Conservation (phyloP, 2,113 vertebrate genomes). For the Natator depressus region DNA sequence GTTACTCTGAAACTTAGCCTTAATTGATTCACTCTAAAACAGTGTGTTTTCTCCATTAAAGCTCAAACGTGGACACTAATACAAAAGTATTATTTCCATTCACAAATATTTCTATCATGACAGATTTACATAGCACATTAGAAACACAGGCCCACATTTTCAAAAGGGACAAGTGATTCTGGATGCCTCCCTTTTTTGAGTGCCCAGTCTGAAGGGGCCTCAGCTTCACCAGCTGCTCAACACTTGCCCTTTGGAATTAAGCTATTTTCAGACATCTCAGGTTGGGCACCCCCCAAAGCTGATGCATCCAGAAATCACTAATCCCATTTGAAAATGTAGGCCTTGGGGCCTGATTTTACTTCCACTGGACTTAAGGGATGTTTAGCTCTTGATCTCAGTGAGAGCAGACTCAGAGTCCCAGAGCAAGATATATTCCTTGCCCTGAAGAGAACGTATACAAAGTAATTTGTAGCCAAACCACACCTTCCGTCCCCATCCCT, state of each 20-base stretch:
- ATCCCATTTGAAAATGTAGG: neutral
- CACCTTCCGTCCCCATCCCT: neutral
- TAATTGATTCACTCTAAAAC: no score
- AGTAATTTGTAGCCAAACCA: neutral
- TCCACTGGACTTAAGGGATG: constrained; percentile 3
- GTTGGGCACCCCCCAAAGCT: neutral
- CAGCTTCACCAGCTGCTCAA: neutral
- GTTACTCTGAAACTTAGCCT: neutral
- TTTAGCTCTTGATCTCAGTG: neutral
- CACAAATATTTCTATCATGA: neutral
- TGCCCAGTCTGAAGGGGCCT: neutral
- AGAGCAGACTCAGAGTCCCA: neutral
- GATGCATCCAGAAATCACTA: neutral
- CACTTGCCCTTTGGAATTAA: neutral
- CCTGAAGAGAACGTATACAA: neutral
- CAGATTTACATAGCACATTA: neutral
- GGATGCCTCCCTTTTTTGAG: neutral
- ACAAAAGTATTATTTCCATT: neutral
- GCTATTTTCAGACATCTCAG: neutral
- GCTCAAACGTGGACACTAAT: neutral
- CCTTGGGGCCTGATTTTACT: neutral
- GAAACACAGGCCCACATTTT: neutral
- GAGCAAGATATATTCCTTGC: neutral
- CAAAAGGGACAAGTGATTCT: neutral
- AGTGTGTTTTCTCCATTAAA: neutral